A percentile compares a stretch with the other conserved stretches of the same genome.
These are phyloP conservation scores for Cynopterus sphinx DNA, from an alignment of 2,797 vertebrate species.

Conservation along the genomic window DNA sequence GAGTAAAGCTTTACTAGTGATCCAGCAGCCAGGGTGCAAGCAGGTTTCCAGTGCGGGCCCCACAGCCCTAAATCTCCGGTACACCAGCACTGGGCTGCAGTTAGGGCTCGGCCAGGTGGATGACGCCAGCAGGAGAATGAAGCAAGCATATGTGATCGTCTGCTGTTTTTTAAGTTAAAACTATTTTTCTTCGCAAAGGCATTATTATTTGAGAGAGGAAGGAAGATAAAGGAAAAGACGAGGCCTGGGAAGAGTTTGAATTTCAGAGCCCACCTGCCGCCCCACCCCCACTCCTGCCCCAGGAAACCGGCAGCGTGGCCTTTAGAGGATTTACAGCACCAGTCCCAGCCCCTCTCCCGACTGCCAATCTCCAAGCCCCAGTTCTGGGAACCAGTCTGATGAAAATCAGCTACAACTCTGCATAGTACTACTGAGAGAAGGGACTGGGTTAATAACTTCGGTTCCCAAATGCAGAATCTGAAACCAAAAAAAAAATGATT, in stretches of 20 bases:
- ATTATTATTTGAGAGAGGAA: neutral
- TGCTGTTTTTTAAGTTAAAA: neutral
- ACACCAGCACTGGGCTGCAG: neutral
- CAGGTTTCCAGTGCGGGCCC: slow-evolving; percentile 36
- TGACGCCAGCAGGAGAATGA: slow-evolving; percentile 56
- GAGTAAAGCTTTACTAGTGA: neutral
- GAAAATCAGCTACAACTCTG: neutral
- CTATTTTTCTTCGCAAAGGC: neutral
- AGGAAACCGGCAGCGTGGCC: neutral
- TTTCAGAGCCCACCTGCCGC: neutral
- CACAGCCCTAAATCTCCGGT: slow-evolving; percentile 1
- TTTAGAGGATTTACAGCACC: neutral
- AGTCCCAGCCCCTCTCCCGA: neutral
- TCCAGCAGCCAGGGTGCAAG: slow-evolving; percentile 42
- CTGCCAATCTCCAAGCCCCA: neutral
- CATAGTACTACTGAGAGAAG: neutral
- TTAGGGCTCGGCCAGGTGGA: slow-evolving; percentile 66
- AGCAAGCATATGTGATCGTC: neutral
- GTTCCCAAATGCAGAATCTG: slow-evolving; percentile 20
- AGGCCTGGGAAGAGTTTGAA: neutral
- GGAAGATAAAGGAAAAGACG: neutral
- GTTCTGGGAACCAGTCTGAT: neutral
- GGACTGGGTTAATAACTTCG: neutral
- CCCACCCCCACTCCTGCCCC: no score
- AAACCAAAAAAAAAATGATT: neutral